A percentile compares a stretch with the other conserved stretches of the same genome.
Conservation (phyloP, 1,140 invertebrate species). For the Kradibia gibbosae region DNA sequence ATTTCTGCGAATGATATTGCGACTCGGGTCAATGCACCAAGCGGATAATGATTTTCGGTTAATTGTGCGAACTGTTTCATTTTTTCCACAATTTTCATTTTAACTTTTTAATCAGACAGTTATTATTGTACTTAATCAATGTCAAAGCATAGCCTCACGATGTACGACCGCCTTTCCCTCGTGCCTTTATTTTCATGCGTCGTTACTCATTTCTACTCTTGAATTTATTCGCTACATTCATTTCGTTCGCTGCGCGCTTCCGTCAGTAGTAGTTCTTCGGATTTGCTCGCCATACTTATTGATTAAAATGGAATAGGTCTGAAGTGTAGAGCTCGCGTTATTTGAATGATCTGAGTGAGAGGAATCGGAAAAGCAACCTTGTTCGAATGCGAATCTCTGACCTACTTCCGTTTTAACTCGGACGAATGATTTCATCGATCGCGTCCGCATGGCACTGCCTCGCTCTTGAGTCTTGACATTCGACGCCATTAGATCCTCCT, state of each 20-base stretch:
- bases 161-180: too few relatives aligned
- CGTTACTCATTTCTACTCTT: too few relatives aligned
- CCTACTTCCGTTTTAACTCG: constrained; percentile 49
- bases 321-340: background rate
- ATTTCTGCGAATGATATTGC: too few relatives aligned
- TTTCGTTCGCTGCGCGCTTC: background rate
- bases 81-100: too few relatives aligned
- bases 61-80: too few relatives aligned
- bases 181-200: too few relatives aligned
- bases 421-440: constrained; percentile 48
- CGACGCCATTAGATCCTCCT: constrained; percentile 34
- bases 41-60: too few relatives aligned
- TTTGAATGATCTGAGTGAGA: background rate
- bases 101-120: too few relatives aligned
- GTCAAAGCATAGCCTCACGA: too few relatives aligned
- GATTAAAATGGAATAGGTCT: background rate
- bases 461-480: constrained; percentile 50
- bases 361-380: constrained; percentile 31
- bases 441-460: background rate
- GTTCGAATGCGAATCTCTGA: constrained; percentile 47
- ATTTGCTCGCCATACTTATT: background rate
- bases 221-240: too few relatives aligned
- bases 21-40: too few relatives aligned
- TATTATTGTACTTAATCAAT: too few relatives aligned
- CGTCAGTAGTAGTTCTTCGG: background rate